phyloP scores from a whole-genome alignment of 2,797 vertebrate species.

The Phrynocephalus vlangalii region DNA sequence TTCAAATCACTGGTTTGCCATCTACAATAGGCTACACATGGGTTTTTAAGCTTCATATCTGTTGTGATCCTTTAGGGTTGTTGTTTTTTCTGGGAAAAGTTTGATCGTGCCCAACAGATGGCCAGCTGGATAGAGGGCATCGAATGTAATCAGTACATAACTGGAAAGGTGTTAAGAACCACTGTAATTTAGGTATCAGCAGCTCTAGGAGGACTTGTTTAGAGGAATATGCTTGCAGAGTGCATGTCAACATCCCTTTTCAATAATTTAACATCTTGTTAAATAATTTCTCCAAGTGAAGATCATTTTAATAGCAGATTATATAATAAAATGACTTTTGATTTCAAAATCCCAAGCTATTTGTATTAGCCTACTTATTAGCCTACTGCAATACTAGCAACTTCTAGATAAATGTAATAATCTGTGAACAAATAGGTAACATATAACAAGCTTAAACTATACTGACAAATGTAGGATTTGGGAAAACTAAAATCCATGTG shows the following conservation, averaged over 20 bases:
- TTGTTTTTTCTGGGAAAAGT: neutral
- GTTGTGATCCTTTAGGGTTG: too few species aligned
- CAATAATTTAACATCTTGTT: neutral
- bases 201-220: neutral
- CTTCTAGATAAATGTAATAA: neutral
- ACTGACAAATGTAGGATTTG: neutral
- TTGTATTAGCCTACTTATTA: neutral
- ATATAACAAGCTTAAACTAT: constrained; percentile 13
- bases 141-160: neutral
- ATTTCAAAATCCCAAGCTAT: neutral
- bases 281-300: neutral
- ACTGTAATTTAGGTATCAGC: neutral
- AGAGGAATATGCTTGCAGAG: neutral
- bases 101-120: neutral
- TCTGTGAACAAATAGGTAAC: neutral
- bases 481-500: neutral
- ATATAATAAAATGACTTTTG: neutral
- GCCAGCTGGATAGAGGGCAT: neutral
- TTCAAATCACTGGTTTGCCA: too few species aligned
- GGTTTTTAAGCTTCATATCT: too few species aligned
- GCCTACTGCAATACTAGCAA: constrained; percentile 13
- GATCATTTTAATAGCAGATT: neutral
- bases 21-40: too few species aligned
- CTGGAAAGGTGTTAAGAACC: neutral
- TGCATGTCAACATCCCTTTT: neutral